These are phyloP conservation scores for Phanerotoma sp. DNA, from an alignment of 2,888 invertebrate species.

Conservation along the genomic window DNA sequence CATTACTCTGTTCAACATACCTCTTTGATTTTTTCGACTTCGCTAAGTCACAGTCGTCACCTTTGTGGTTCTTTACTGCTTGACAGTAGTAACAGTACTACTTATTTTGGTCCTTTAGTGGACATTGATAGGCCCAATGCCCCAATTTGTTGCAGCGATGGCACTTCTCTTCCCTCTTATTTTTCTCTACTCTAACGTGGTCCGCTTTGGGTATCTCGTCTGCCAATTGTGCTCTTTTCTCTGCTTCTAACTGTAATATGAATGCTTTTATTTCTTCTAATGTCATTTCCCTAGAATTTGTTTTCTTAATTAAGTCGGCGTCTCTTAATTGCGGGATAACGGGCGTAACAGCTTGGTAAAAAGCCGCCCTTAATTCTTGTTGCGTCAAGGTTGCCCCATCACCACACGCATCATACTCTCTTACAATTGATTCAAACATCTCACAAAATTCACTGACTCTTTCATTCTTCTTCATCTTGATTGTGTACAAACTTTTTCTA, in stretches of 20 bases:
- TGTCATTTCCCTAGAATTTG: conserved; percentile 20
- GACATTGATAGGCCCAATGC: conserved; percentile 19
- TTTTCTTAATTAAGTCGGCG: conserved; percentile 19
- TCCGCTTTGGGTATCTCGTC: conserved; percentile 13
- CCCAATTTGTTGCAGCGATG: conserved; percentile 20
- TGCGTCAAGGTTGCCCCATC: conserved; percentile 24
- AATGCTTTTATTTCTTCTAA: conserved; percentile 27
- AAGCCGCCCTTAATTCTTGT: conserved; percentile 28
- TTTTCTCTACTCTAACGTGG: conserved; percentile 1
- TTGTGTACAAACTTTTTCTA: conserved; percentile 24
- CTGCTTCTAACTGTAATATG: conserved; percentile 24
- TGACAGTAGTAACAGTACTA: conserved; percentile 31
- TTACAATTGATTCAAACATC: conserved; percentile 26
- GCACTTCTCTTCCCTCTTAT: conserved; percentile 4
- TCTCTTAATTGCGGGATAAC: conserved; percentile 15
- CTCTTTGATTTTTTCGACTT: too few species aligned
- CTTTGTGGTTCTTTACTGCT: conserved; percentile 16
- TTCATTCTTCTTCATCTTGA: conserved; percentile 29
- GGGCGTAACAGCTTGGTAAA: conserved; percentile 22
- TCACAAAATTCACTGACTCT: conserved; percentile 31
- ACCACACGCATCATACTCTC: conserved; percentile 28
- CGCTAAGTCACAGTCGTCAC: conserved; percentile 20
- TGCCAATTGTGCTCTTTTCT: conserved; percentile 22
- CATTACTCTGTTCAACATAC: not conserved
- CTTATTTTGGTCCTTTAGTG: not conserved